Conservation (phyloP, 2,113 vertebrate species). For the Axis porcinus region DNA sequence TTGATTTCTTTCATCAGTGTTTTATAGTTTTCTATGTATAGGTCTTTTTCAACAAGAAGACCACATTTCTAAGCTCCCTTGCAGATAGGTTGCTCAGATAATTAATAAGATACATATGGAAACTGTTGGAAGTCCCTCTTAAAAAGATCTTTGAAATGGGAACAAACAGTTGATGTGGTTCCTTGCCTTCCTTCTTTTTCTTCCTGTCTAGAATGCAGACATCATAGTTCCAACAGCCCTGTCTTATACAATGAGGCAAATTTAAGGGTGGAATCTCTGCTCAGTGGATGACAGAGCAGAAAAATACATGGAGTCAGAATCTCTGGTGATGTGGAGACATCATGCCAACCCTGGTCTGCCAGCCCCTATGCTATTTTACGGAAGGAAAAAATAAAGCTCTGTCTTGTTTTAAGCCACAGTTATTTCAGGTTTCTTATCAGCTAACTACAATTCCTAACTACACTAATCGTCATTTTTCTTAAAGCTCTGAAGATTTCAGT, state of each 20-base stretch:
- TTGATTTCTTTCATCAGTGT: too few relatives aligned
- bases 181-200: not conserved
- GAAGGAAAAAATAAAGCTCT: not conserved
- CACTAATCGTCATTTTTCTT: not conserved
- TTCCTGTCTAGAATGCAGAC: not conserved
- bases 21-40: too few relatives aligned
- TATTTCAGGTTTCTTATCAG: not conserved
- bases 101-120: not conserved
- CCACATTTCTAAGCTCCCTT: not conserved
- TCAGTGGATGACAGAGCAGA: not conserved
- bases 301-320: not conserved
- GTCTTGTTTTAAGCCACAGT: not conserved
- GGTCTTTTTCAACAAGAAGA: not conserved
- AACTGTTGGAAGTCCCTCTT: not conserved
- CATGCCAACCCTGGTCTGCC: not conserved
- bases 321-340: not conserved
- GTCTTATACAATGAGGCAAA: not conserved
- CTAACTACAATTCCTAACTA: not conserved
- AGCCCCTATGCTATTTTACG: not conserved
- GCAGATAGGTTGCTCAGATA: not conserved
- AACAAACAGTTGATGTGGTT: not conserved
- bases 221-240: not conserved
- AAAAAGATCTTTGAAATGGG: not conserved
- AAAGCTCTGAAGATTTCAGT: not conserved
- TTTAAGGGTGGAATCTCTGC: not conserved